Percentiles rank a stretch among this genome's conserved stretches.
Conservation (phyloP, 2,113 vertebrate genomes). For the Gorsachius goisagi region DNA sequence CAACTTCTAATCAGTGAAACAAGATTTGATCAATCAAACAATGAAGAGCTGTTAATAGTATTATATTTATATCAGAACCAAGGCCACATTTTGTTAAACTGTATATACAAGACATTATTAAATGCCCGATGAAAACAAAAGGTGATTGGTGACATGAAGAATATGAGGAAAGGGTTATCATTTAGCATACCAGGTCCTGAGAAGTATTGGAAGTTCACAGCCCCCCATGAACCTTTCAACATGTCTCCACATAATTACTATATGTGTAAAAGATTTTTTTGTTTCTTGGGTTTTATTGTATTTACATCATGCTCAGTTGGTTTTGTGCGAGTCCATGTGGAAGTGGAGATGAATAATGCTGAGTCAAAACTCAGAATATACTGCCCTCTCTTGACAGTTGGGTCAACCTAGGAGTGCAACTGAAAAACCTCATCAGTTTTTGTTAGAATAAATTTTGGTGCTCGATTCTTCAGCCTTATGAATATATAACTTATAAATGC, state of each 20-base stretch:
- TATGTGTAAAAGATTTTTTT: not conserved
- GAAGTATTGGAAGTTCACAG: not conserved
- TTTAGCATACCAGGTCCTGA: not conserved
- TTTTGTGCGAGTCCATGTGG: not conserved
- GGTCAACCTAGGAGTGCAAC: not conserved
- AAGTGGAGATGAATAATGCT: not conserved
- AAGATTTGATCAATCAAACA: not conserved
- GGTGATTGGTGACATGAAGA: not conserved
- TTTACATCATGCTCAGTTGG: not conserved
- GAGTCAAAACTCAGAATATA: not conserved
- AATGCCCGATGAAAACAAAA: not conserved
- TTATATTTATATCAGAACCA: not conserved
- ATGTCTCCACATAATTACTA: not conserved
- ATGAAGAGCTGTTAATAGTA: not conserved
- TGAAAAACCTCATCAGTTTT: not conserved
- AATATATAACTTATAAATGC: not conserved
- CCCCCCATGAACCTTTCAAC: not conserved
- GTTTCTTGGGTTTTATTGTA: not conserved
- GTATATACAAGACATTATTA: not conserved
- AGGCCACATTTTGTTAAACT: not conserved
- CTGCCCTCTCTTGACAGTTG: conserved; percentile 2
- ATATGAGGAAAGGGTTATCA: not conserved
- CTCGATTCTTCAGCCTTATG: not conserved
- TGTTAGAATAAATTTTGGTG: not conserved
- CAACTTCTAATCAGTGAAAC: not conserved